Conservation (phyloP, 1,140 invertebrate genomes). For the Neomicropteryx cornuta region DNA sequence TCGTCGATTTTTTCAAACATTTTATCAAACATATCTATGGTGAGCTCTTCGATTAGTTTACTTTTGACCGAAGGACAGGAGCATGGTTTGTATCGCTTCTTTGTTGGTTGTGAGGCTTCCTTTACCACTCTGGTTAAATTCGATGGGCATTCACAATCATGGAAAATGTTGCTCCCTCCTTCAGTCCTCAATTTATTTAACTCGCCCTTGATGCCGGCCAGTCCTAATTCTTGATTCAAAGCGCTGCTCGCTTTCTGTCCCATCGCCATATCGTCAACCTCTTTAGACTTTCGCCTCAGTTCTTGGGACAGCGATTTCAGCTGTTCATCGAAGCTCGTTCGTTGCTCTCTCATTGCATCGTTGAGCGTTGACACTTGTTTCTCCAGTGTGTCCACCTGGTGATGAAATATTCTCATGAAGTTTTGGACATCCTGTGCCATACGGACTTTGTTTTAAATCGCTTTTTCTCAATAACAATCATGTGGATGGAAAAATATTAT, state of each 20-base stretch:
- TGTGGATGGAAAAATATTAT: too few relatives aligned
- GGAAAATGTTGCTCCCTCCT: slow-evolving; percentile 23
- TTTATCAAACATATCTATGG: slow-evolving; percentile 32
- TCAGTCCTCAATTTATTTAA: slow-evolving; percentile 19
- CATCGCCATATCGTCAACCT: slow-evolving; percentile 32
- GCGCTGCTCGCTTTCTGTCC: slow-evolving; percentile 24
- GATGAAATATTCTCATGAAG: too few relatives aligned
- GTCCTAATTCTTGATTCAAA: slow-evolving; percentile 29
- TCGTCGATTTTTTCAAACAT: slow-evolving; percentile 31
- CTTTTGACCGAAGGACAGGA: slow-evolving; percentile 33
- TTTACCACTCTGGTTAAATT: slow-evolving; percentile 25
- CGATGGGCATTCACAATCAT: slow-evolving; percentile 8
- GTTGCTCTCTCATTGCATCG: slow-evolving; percentile 31
- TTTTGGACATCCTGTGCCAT: too few relatives aligned
- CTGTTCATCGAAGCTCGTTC: slow-evolving; percentile 35
- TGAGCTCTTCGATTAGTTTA: slow-evolving; percentile 31
- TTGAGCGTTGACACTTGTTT: slow-evolving; percentile 35
- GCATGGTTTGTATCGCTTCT: slow-evolving; percentile 35
- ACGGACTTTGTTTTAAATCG: too few relatives aligned
- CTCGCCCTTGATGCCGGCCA: slow-evolving; percentile 28
- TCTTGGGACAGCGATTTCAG: slow-evolving; percentile 36
- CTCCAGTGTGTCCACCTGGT: slow-evolving; percentile 41
- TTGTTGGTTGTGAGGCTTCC: slow-evolving; percentile 28
- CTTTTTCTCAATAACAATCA: too few relatives aligned
- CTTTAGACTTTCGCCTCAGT: slow-evolving; percentile 35